Base-by-base conservation (phyloP, 2,113 vertebrate species). In the Chaetodon trifascialis region DNA sequence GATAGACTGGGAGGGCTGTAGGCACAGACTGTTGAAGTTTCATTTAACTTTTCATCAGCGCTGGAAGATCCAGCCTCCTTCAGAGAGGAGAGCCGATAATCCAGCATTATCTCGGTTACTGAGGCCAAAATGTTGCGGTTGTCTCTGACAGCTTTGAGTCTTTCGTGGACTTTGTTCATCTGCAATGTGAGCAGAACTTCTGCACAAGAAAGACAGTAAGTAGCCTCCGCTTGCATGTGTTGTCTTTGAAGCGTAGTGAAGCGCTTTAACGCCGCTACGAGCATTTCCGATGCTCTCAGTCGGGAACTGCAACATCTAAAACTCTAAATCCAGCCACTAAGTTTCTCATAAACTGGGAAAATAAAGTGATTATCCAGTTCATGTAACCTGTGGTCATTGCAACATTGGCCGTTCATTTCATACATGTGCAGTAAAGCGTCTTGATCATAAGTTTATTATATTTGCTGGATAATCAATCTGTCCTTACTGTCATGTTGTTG, bases 121-220 rank as follows among this genome's bases (percentile, higher is more conserved):
- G 85, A 49, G 42, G 83, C 67, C 87, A 94, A 89, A 80, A 91
- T 92, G 94, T 71, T 86, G 60, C 88, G 86, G 16, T 84, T 34
- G 79, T 84, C 86, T 79, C 47, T 88, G 88, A 90, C 91, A 80
- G 85, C 87, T 69, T 91, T 92, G 71, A 85, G 82, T 82, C 83
- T 95, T 63, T 88, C 71, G 11, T 95, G 95, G 94, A 93, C 86
- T 85, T 86, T 95, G 83, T 88, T 88, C 83, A 54, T 95, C 72
- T 93, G 89, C 89, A 87, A 79, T 87, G 77, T 91, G 81, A 90
- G 80, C 88, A 81, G 73, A 76, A 69, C 90, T 83, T 83, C 11
- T 90, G 92, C 94, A 67, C 93, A 94, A 56, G 92, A 94, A 25
- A 90, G 90, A 85, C 93, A 91, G 95, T 96, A 86, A 95, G 95